Percentiles rank a stretch among this genome's conserved stretches.
Evolutionary conservation across 2,113 vertebrate genomes (phyloP).

Genomic region (Rhea pennata): DNA sequence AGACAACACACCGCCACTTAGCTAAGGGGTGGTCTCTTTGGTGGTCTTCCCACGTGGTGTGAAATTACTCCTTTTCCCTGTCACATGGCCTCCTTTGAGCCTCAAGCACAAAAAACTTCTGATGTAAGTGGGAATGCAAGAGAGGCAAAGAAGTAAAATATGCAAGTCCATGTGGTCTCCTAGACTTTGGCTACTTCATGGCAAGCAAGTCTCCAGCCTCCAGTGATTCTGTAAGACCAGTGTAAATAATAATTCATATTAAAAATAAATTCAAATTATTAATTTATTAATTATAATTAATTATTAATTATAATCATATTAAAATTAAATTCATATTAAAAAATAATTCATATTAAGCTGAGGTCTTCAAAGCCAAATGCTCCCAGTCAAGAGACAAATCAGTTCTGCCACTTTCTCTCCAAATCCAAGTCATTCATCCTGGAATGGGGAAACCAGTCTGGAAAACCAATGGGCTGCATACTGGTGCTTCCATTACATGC

Average conservation of each 20-base stretch:
- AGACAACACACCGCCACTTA: not conserved
- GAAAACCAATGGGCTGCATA: not conserved
- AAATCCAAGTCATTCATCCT: not conserved
- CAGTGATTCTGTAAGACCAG: not conserved
- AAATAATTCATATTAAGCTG: not conserved
- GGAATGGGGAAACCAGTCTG: not conserved
- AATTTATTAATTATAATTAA: too few relatives aligned
- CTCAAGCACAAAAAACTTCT: not conserved
- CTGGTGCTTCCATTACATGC: not conserved
- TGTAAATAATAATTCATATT: not conserved
- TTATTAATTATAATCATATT: too few relatives aligned
- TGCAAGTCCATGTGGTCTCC: not conserved
- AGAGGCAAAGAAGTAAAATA: not conserved
- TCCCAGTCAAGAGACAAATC: not conserved
- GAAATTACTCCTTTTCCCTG: not conserved
- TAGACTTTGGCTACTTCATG: not conserved
- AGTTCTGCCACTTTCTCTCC: not conserved
- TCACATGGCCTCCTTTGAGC: too few relatives aligned
- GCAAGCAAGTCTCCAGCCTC: not conserved
- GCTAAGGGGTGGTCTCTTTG: not conserved
- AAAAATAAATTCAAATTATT: too few relatives aligned
- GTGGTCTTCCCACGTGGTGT: not conserved
- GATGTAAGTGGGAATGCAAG: not conserved
- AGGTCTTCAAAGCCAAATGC: not conserved
- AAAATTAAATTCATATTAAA: too few relatives aligned